phyloP scores from a whole-genome alignment of 2,113 vertebrate species.

The Chlamydotis undulata region DNA sequence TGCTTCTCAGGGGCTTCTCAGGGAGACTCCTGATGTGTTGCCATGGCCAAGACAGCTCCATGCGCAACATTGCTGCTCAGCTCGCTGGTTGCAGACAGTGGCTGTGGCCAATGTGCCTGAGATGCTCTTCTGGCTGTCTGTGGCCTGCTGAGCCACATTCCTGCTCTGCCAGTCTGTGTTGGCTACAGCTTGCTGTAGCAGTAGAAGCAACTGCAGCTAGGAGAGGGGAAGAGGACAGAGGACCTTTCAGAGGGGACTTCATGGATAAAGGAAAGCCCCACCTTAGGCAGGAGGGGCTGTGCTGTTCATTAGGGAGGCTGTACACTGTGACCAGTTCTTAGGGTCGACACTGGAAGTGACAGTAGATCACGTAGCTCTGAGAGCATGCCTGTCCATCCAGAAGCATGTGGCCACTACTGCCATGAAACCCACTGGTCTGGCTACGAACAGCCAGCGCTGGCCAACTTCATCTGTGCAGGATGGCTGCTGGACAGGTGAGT shows the following conservation, averaged over 20 bases:
- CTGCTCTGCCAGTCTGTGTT: background rate
- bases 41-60: background rate
- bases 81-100: background rate
- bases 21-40: background rate
- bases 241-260: background rate
- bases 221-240: background rate
- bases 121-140: background rate
- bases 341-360: accelerated
- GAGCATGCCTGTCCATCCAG: background rate
- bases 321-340: background rate
- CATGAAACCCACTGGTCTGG: background rate
- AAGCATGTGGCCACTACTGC: background rate
- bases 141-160: background rate
- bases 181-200: background rate
- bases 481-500: background rate
- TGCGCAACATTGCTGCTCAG: accelerated
- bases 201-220: background rate
- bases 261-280: background rate
- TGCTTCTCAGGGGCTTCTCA: background rate
- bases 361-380: background rate
- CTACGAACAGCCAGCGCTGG: accelerated
- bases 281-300: background rate
- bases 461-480: background rate
- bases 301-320: background rate
- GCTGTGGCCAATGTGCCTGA: background rate